phyloP scores from a whole-genome alignment of 2,113 vertebrate genomes.

The Ardeotis arabs region DNA sequence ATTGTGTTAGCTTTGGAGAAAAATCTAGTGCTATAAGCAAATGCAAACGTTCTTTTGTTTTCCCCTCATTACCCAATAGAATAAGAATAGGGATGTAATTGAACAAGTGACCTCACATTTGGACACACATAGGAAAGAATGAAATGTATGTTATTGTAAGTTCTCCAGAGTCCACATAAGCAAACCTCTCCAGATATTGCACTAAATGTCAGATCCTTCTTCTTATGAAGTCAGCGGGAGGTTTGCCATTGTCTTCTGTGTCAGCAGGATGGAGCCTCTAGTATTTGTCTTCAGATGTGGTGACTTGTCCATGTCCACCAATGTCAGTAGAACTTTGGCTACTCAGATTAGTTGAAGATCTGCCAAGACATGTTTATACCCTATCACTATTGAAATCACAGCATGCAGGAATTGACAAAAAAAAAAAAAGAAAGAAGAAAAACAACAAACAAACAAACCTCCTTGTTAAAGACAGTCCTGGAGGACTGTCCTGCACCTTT shows the following conservation, averaged over 20 bases:
- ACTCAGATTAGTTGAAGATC: background rate
- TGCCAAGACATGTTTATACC: background rate
- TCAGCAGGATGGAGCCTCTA: background rate
- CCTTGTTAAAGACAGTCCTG: background rate
- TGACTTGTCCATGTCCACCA: background rate
- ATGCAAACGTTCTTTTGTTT: conserved; percentile 38
- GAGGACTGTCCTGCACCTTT: background rate
- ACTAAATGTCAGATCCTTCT: conserved; percentile 9
- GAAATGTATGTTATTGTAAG: conserved; percentile 14
- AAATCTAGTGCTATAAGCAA: conserved; percentile 46
- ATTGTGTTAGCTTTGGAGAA: conserved; percentile 17
- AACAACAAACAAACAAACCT: background rate
- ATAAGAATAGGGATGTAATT: conserved; percentile 42
- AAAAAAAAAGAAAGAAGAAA: background rate
- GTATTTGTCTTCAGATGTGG: background rate
- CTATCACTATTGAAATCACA: background rate
- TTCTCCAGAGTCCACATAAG: background rate
- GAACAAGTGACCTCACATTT: conserved; percentile 45
- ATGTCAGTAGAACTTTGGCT: background rate
- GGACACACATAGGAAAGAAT: conserved; percentile 22
- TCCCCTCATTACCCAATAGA: background rate
- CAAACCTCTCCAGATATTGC: conserved; percentile 12
- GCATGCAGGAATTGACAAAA: background rate
- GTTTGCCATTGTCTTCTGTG: conserved; percentile 32
- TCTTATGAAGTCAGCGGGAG: background rate